Base-by-base conservation (phyloP, 2,113 vertebrate species). In the Misgurnus mizolepis region DNA sequence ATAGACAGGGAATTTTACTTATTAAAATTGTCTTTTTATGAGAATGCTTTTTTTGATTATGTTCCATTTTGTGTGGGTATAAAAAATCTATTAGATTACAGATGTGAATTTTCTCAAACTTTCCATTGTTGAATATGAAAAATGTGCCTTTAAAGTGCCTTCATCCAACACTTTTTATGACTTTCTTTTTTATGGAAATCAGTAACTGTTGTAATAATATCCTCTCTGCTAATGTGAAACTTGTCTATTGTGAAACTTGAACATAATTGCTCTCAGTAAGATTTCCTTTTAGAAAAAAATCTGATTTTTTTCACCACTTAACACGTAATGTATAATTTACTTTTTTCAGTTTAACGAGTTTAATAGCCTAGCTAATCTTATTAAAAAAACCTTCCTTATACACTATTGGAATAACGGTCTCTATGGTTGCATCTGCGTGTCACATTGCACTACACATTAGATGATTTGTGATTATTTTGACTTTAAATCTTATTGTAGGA, bases 191-290 rank as follows among this genome's bases (percentile, higher is more conserved):
- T 64, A 68, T 47, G 75, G 67, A 85, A 87, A 80, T 58, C 18
- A 75, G 58, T 61, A 81, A 83, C 88, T 90, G 84, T 86, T 89
- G 86, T 83, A 70, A 80, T 77, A 50, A 82, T 81, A 83, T 87
- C 79, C 82, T 74, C 80, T 81, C 85, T 87, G 88, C 87, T 88
- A 86, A 81, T 79, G 41, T 61, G 47, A 85, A 72, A 82, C 84
- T 82, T 76, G 65, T 75, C 85, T 81, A 88, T 87, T 92, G 86
- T 91, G 89, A 91, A 88, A 82, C 83, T 90, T 90, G 85, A 89
- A 84, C 27, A 18, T 78, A 22, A 66, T 79, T 76, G 50, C 76
- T 80, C 53, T 58, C 65, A 73, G 27, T 78, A 22, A 67, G 49
- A 75, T 18, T 60, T 70, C 65, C 62, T 76, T 49, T 56, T 47